These are phyloP conservation scores for Chitala chitala DNA, from an alignment of 2,113 vertebrate genomes.

Conservation along the genomic window DNA sequence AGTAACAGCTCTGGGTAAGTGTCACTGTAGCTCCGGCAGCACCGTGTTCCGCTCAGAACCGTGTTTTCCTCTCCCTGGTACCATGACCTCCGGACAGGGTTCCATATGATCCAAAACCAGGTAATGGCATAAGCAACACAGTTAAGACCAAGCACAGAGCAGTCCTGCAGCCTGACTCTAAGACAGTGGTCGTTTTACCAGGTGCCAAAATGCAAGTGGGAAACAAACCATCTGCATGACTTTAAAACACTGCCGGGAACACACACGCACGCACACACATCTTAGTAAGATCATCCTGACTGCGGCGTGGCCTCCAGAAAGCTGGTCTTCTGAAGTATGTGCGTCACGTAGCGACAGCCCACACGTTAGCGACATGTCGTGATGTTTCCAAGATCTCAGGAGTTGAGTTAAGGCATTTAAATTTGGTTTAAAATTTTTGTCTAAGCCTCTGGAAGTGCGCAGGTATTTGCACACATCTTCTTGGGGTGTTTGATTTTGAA, in stretches of 20 bases:
- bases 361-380: not conserved
- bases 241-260: conserved; percentile 13
- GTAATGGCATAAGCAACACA: conserved; percentile 14
- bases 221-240: not conserved
- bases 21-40: not conserved
- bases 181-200: not conserved
- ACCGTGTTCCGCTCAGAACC: not conserved
- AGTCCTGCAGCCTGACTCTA: conserved; percentile 3
- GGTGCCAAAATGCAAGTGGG: not conserved
- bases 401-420: not conserved
- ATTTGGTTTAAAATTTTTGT: not conserved
- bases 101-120: conserved; percentile 1
- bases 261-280: not conserved
- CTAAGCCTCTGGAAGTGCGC: not conserved
- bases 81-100: conserved; percentile 3
- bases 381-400: not conserved
- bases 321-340: not conserved
- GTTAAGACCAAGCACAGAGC: conserved; percentile 19
- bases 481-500: too few species aligned
- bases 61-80: not conserved
- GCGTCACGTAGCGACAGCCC: not conserved
- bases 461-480: not conserved
- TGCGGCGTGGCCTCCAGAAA: not conserved
- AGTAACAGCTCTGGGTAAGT: not conserved
- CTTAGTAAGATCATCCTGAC: conserved; percentile 13